Evolutionary conservation across 2,888 invertebrate species (phyloP).

Genomic region (Deladenus siricidicola): DNA sequence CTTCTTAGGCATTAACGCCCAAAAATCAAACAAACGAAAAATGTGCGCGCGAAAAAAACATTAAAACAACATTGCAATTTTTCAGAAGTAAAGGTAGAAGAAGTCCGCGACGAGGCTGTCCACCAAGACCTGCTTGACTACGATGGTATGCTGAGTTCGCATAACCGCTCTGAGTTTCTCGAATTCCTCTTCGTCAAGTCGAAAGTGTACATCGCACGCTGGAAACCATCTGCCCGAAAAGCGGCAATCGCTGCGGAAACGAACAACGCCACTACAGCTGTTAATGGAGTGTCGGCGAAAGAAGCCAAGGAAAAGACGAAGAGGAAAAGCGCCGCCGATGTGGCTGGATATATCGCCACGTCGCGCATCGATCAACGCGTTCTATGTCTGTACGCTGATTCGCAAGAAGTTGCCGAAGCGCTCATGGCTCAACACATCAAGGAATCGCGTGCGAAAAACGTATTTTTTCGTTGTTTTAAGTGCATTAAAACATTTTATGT

Average conservation of each 20-base stretch:
- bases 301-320: slow-evolving; percentile 6
- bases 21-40: no score
- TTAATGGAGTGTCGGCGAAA: slow-evolving; percentile 1
- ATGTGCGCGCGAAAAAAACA: no score
- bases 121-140: slow-evolving; percentile 37
- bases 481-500: no score
- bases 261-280: no score
- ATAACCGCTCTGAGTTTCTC: slow-evolving; percentile 29
- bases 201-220: slow-evolving; percentile 25
- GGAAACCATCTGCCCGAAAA: background rate
- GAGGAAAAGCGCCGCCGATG: background rate
- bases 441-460: slow-evolving; percentile 33
- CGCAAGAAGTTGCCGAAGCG: slow-evolving; percentile 39
- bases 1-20: no score
- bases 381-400: slow-evolving; percentile 43
- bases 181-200: slow-evolving; percentile 20
- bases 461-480: slow-evolving; percentile 12
- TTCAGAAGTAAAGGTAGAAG: slow-evolving; percentile 4
- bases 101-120: slow-evolving; percentile 14
- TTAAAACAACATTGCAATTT: background rate
- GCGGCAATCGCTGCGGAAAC: no score
- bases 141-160: slow-evolving; percentile 41
- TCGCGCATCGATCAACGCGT: slow-evolving; percentile 24
- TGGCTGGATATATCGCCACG: slow-evolving; percentile 19
- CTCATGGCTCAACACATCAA: slow-evolving; percentile 37